Evolutionary conservation across 1,140 invertebrate species (phyloP), one percentile per base, ranked within the genome.

Genomic region (Acromyrmex heyeri): DNA sequence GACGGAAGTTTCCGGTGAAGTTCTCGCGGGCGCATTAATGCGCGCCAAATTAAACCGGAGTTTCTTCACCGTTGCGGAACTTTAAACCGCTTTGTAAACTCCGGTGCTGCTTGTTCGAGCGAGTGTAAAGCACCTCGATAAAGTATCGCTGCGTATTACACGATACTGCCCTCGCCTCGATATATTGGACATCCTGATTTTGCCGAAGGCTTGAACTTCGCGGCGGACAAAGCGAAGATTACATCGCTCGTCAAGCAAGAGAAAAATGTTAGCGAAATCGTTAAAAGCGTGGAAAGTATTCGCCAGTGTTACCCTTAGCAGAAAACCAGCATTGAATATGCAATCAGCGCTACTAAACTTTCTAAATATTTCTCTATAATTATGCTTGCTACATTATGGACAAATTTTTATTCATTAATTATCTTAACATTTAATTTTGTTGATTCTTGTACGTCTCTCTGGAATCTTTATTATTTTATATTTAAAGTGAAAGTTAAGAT

Each of bases 81-180:
- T 91, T 90, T 91, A 91, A 91, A 91, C 90, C 90, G 86, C 90
- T 91, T 91, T 91, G 88, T 91, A 88, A 90, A 90, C 82, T 91
- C 88, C 75, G 59, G 69, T 53, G 50, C 27, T 77, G 61, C 86
- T 69, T 57, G 86, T 64, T 72, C 82, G 73, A 50, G 59, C 67
- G 67, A 64, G 62, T 85, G 83, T 88, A 83, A 86, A 90, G 85
- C 77, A 48, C 61, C 72, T 59, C 61, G 50, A 14, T 75, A 73
- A 91, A 88, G 72, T 90, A 90, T 89, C 27, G 72, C 73, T 55
- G 64, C 64, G 38, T 18, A 64, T 78, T 86, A 86, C 67, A 50
- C 65, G 65, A 82, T 81, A 79, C 76, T 57, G 69, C 62, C 75
- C 73, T 34, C 62, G 53, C 38, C 34, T 86, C 87, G 82, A 88